Evolutionary conservation across 1,140 invertebrate genomes (phyloP).

Genomic region (Drosophila ironensis): DNA sequence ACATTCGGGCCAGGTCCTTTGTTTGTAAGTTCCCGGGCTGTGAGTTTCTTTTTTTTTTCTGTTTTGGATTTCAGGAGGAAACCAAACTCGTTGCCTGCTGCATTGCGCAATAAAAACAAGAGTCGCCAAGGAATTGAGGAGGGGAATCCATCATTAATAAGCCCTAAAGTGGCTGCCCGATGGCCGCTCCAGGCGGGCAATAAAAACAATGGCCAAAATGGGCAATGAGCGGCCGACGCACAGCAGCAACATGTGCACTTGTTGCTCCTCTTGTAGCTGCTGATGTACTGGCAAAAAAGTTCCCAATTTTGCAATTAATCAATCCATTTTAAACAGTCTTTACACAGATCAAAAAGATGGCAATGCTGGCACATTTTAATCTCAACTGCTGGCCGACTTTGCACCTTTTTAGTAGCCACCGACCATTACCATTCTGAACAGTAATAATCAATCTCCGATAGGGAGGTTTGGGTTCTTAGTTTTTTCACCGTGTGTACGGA

Average conservation of each 20-base stretch:
- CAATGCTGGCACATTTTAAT: too few relatives aligned
- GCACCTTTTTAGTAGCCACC: too few relatives aligned
- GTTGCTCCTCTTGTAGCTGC: constrained; percentile 41
- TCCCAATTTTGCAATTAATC: too few relatives aligned
- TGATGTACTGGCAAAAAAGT: constrained; percentile 9
- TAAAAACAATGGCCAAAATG: constrained; percentile 76
- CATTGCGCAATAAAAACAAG: constrained; percentile 73
- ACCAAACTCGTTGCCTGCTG: constrained; percentile 5
- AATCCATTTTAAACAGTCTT: not conserved
- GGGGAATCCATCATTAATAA: constrained; percentile 81
- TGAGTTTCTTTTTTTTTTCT: not conserved
- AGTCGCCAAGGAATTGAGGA: constrained; percentile 61
- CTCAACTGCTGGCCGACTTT: too few relatives aligned
- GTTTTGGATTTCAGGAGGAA: not conserved
- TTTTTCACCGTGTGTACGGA: not conserved
- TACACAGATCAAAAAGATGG: too few relatives aligned
- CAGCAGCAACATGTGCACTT: constrained; percentile 51
- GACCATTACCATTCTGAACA: not conserved
- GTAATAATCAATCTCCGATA: too few relatives aligned
- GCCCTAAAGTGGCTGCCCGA: constrained; percentile 72
- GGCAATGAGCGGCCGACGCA: constrained; percentile 59
- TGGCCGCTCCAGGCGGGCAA: constrained; percentile 69
- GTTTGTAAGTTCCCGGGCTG: constrained; percentile 8
- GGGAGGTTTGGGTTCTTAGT: too few relatives aligned
- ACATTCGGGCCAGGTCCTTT: constrained; percentile 61